These are phyloP conservation scores for Hippocampus mohnikei DNA, from an alignment of 2,113 vertebrate species.

Conservation along the genomic window DNA sequence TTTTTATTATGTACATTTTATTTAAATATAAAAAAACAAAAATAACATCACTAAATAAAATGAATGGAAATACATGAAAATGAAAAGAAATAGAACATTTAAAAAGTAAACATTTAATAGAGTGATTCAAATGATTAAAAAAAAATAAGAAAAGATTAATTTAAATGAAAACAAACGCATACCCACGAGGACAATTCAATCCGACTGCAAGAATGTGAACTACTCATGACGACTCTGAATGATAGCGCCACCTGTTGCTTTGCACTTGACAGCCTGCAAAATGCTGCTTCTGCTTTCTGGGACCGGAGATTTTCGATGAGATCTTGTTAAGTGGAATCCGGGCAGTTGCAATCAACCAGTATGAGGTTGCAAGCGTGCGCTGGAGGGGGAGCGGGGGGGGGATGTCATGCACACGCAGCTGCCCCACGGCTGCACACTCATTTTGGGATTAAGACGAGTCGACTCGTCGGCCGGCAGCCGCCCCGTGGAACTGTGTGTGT, in stretches of 20 bases:
- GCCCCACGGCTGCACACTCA: constrained; percentile 41
- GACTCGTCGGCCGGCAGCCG: constrained; percentile 16
- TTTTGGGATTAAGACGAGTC: constrained; percentile 61
- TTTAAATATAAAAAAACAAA: no score
- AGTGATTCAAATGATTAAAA: no score
- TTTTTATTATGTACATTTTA: no score
- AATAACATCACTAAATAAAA: no score
- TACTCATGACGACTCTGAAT: neutral
- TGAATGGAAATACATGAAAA: no score
- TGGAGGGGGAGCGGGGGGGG: constrained; percentile 33
- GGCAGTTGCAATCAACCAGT: constrained; percentile 22
- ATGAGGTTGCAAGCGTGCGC: constrained; percentile 17
- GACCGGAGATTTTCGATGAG: constrained; percentile 29
- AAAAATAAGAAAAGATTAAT: no score
- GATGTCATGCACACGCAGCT: constrained; percentile 24
- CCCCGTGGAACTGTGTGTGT: neutral
- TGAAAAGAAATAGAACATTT: no score
- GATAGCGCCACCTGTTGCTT: constrained; percentile 2
- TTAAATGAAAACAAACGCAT: no score
- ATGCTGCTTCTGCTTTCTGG: constrained; percentile 21
- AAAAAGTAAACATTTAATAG: no score
- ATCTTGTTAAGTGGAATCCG: neutral
- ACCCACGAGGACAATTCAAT: no score
- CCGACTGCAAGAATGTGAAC: no score
- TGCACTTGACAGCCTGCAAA: neutral